A percentile compares a stretch with the other conserved stretches of the same genome.
Conservation (phyloP, 2,113 vertebrate species). For the Podocnemis expansa region DNA sequence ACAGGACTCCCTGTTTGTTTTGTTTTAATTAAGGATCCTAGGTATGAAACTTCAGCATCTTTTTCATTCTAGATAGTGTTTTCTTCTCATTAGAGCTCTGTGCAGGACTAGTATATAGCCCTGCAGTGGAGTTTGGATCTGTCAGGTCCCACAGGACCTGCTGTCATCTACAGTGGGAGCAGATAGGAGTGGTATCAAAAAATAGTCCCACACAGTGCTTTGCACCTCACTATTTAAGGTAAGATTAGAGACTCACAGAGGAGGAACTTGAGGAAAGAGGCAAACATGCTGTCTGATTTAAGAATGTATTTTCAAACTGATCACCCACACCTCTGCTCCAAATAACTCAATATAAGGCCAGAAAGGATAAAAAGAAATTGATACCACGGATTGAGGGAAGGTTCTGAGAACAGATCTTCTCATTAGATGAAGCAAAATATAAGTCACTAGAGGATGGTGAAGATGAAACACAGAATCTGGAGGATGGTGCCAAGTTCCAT, state of each 20-base stretch:
- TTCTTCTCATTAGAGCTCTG: neutral
- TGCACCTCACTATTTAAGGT: neutral
- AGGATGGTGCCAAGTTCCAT: conserved; percentile 68
- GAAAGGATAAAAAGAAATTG: conserved; percentile 58
- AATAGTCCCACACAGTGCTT: too few species aligned
- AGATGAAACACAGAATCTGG: conserved; percentile 69
- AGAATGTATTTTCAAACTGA: conserved; percentile 3
- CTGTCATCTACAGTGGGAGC: too few species aligned
- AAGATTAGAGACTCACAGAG: neutral
- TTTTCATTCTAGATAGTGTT: neutral
- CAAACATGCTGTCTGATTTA: neutral
- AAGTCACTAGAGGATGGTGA: conserved; percentile 63
- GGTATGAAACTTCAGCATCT: neutral
- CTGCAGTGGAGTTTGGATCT: too few species aligned
- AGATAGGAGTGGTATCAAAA: too few species aligned
- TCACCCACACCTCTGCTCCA: neutral
- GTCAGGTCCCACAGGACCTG: too few species aligned
- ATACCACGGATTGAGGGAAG: conserved; percentile 60
- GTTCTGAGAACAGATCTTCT: conserved; percentile 66
- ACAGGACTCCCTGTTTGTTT: neutral
- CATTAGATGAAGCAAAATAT: conserved; percentile 68
- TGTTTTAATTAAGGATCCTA: neutral
- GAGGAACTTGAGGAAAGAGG: neutral
- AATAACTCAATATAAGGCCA: conserved; percentile 2
- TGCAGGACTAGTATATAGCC: too few species aligned